Conservation (phyloP, 2,113 vertebrate genomes). For the Riparia riparia region DNA sequence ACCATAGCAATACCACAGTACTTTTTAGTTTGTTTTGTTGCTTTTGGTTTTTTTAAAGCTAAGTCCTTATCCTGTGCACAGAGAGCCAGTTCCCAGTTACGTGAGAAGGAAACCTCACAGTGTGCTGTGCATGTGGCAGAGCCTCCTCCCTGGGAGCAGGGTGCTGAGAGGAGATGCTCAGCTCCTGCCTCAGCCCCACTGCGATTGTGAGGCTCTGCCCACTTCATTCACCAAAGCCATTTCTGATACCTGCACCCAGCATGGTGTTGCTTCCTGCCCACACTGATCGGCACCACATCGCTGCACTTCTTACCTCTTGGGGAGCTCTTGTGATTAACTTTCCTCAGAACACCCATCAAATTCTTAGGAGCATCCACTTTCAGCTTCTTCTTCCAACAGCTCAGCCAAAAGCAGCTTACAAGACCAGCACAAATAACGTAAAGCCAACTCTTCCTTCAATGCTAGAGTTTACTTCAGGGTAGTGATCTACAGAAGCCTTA, state of each 20-base stretch:
- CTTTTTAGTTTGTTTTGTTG: not conserved
- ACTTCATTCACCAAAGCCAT: not conserved
- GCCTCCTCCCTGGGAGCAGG: not conserved
- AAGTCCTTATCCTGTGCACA: not conserved
- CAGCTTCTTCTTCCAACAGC: not conserved
- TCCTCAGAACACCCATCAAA: not conserved
- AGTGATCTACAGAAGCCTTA: not conserved
- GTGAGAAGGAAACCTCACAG: not conserved
- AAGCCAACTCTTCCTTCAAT: not conserved
- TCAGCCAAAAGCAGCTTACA: not conserved
- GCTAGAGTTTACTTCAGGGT: not conserved
- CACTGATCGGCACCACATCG: not conserved
- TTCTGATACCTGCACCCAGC: not conserved
- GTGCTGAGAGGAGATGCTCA: not conserved
- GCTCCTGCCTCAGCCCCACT: not conserved
- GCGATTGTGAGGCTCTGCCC: not conserved
- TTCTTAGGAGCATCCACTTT: not conserved
- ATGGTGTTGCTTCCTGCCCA: not conserved
- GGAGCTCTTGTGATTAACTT: not conserved
- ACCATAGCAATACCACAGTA: slow-evolving; percentile 49
- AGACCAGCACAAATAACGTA: not conserved
- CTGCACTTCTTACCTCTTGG: not conserved
- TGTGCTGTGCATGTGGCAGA: fast-evolving
- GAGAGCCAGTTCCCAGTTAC: not conserved
- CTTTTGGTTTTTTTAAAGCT: not conserved